Conservation (phyloP, 2,113 vertebrate species). For the Galemys pyrenaicus region DNA sequence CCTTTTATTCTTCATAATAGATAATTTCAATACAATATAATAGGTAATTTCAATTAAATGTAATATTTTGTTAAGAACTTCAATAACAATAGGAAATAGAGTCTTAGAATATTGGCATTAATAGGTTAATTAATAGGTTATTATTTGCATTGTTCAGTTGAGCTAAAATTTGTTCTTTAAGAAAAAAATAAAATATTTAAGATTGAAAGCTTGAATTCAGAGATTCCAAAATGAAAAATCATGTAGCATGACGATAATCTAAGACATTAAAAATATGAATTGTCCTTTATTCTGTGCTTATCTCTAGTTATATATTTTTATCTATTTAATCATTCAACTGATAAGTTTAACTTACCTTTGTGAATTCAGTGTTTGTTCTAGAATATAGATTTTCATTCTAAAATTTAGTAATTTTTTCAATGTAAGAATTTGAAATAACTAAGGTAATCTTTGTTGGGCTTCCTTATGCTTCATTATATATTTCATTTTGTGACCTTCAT, state of each 20-base stretch:
- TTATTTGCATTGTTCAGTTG: not conserved
- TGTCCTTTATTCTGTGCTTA: not conserved
- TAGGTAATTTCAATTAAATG: not conserved
- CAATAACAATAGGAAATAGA: not conserved
- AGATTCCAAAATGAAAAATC: constrained; percentile 7
- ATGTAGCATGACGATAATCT: constrained; percentile 10
- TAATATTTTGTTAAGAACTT: constrained; percentile 21
- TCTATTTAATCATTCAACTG: not conserved
- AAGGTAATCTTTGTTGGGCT: not conserved
- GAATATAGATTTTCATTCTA: not conserved
- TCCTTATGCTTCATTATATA: not conserved
- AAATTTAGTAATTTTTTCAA: not conserved
- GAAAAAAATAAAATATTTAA: constrained; percentile 37
- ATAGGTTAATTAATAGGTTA: too few species aligned
- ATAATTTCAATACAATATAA: constrained; percentile 14
- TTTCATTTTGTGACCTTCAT: not conserved
- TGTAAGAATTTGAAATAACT: not conserved
- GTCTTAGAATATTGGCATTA: not conserved
- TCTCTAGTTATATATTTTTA: not conserved
- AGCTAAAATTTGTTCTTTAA: not conserved
- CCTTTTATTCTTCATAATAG: constrained; percentile 1
- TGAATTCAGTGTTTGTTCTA: not conserved
- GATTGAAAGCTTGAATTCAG: not conserved
- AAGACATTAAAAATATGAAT: not conserved
- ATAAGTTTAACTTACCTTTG: not conserved